Conservation (phyloP, 2,888 invertebrate species). For the Pocota personata region DNA sequence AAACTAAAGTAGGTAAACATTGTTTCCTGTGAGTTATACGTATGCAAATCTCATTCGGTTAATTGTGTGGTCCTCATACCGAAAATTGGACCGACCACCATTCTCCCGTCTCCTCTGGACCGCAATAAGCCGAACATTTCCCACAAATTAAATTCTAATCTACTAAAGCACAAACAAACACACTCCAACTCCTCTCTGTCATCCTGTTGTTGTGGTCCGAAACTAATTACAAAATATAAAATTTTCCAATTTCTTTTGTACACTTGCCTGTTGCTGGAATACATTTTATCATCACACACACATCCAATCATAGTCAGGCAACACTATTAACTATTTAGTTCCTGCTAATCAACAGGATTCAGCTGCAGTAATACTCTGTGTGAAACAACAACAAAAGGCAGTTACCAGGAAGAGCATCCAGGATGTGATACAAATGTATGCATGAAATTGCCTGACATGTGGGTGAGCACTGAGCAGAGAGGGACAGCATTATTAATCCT, state of each 20-base stretch:
- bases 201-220: background rate
- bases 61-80: slow-evolving; percentile 24
- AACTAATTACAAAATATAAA: slow-evolving; percentile 59
- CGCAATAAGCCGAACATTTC: slow-evolving; percentile 35
- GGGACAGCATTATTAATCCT: slow-evolving; percentile 43
- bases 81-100: background rate
- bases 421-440: slow-evolving; percentile 17
- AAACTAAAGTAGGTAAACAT: slow-evolving; percentile 21
- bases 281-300: background rate
- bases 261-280: slow-evolving; percentile 48
- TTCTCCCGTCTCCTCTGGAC: background rate
- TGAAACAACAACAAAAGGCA: slow-evolving; percentile 11
- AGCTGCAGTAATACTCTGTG: slow-evolving; percentile 20
- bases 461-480: background rate
- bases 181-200: background rate
- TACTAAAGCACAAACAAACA: slow-evolving; percentile 14
- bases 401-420: background rate
- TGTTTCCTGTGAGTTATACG: slow-evolving; percentile 17
- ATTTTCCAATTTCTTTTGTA: slow-evolving; percentile 42
- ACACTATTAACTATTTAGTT: slow-evolving; percentile 55
- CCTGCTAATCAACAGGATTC: slow-evolving; percentile 60
- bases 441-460: slow-evolving; percentile 3
- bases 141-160: slow-evolving; percentile 58
- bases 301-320: slow-evolving; percentile 19
- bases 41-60: slow-evolving; percentile 37